A percentile compares a stretch with the other conserved stretches of the same genome.
These are phyloP conservation scores for Alsophila aescularia DNA, from an alignment of 2,888 invertebrate species.

Conservation along the genomic window DNA sequence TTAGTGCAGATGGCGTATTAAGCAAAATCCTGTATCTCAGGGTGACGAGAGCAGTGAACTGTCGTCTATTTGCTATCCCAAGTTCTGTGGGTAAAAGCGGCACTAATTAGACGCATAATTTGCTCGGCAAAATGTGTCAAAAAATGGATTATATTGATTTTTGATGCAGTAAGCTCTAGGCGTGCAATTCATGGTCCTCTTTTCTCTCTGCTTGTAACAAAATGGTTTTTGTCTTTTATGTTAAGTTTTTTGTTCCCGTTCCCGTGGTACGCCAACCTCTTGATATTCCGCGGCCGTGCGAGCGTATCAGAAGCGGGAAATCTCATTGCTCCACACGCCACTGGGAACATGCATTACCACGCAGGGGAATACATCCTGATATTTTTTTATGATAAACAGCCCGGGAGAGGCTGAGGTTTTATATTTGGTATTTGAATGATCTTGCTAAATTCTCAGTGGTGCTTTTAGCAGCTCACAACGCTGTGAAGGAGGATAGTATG, in stretches of 20 bases:
- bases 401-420: conserved; percentile 2
- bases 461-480: background rate
- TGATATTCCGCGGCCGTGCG: conserved; percentile 13
- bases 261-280: background rate
- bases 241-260: background rate
- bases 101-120: too few relatives aligned
- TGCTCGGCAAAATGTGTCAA: too few relatives aligned
- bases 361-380: conserved; percentile 16
- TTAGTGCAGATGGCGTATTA: too few relatives aligned
- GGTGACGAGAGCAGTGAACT: too few relatives aligned
- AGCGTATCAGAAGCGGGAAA: conserved; percentile 28
- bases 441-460: background rate
- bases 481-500: too few relatives aligned
- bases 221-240: background rate
- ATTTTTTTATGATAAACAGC: conserved; percentile 21
- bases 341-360: conserved; percentile 13
- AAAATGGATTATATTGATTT: too few relatives aligned
- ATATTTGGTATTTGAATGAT: conserved; percentile 7
- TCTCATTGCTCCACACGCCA: conserved; percentile 27
- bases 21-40: too few relatives aligned
- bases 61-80: too few relatives aligned
- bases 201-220: too few relatives aligned
- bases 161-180: too few relatives aligned
- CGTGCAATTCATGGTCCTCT: too few relatives aligned
- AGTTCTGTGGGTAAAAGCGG: too few relatives aligned